Evolutionary conservation across 2,113 vertebrate genomes (phyloP).

Genomic region (Tragelaphus scriptus): DNA sequence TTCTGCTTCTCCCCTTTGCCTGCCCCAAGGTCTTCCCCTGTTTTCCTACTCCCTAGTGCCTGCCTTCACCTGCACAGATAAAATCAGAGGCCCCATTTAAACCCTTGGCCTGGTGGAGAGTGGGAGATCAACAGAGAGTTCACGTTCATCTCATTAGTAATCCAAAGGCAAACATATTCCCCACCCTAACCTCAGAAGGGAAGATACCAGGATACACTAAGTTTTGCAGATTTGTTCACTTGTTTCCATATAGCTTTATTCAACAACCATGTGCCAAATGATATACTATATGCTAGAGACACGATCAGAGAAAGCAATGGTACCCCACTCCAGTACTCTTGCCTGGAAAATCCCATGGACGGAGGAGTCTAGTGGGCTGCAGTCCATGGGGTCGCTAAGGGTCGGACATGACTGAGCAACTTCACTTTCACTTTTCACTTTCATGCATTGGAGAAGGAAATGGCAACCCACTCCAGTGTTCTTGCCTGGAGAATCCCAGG

Average conservation of each 20-base stretch:
- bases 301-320: too few species aligned
- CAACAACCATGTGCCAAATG: neutral
- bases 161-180: neutral
- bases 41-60: neutral
- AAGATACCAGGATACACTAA: neutral
- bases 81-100: neutral
- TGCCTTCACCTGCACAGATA: neutral
- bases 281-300: neutral
- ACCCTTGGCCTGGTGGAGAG: neutral
- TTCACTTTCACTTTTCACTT: too few species aligned
- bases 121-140: neutral
- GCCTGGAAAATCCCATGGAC: too few species aligned
- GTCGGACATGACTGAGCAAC: too few species aligned
- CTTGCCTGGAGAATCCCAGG: too few species aligned
- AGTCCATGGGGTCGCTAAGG: too few species aligned
- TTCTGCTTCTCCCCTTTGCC: conserved; percentile 44
- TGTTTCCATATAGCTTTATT: neutral
- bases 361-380: too few species aligned
- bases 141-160: neutral
- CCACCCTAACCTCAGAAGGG: neutral
- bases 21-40: neutral
- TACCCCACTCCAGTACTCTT: too few species aligned
- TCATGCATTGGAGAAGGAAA: too few species aligned
- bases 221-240: neutral
- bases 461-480: too few species aligned